A percentile compares a stretch with the other conserved stretches of the same genome.
These are phyloP conservation scores for Neodon shergylaensis DNA, from an alignment of 2,113 vertebrate species.

Conservation along the genomic window DNA sequence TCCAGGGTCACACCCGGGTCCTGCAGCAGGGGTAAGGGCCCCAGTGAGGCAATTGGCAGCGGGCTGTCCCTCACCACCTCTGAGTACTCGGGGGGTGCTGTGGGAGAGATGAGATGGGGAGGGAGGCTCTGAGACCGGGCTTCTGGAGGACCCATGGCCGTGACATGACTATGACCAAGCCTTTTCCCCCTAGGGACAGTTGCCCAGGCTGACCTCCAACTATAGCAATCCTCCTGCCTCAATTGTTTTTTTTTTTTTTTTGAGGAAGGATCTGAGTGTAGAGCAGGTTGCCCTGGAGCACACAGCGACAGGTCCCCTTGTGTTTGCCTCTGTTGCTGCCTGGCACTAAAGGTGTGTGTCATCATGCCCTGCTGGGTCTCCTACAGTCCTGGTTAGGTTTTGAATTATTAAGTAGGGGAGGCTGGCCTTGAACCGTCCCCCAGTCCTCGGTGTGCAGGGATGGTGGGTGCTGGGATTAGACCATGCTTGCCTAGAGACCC, in stretches of 20 bases:
- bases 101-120: rapidly evolving
- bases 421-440: background rate
- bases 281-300: too few relatives aligned
- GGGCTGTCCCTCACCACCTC: slow-evolving; percentile 89
- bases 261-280: background rate
- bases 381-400: background rate
- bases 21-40: slow-evolving; percentile 78
- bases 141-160: background rate
- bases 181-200: background rate
- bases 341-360: background rate
- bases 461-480: too few relatives aligned
- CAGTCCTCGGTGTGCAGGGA: background rate
- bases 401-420: background rate
- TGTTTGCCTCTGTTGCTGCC: background rate
- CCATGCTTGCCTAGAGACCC: background rate
- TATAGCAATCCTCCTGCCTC: background rate
- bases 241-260: background rate
- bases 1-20: slow-evolving; percentile 84
- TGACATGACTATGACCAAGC: too few relatives aligned
- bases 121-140: background rate
- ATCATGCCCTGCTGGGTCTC: background rate
- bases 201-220: background rate
- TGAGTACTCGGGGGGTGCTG: slow-evolving; percentile 96
- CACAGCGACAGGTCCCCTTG: background rate
- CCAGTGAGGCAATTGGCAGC: slow-evolving; percentile 68